Evolutionary conservation across 2,797 vertebrate genomes (phyloP).

Genomic region (Characodon lateralis): DNA sequence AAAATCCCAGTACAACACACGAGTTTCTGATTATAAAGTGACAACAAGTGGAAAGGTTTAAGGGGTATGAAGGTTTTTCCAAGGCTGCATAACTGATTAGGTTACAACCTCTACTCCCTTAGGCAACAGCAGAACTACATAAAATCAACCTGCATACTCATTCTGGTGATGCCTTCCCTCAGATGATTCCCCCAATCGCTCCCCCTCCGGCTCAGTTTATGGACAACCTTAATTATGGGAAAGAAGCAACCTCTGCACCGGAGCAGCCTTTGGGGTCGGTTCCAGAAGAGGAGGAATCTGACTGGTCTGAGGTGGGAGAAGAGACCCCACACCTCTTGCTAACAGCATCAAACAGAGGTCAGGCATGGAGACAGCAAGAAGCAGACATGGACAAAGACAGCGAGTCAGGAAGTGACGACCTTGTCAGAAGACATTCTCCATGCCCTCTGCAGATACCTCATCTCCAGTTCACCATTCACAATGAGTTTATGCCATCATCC

Average conservation of each 20-base stretch:
- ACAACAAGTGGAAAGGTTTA: not conserved
- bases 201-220: conserved; percentile 81
- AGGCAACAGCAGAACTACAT: conserved; percentile 70
- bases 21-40: not conserved
- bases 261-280: conserved; percentile 76
- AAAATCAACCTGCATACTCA: conserved; percentile 65
- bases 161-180: conserved; percentile 62
- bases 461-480: conserved; percentile 75
- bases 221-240: conserved; percentile 70
- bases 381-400: conserved; percentile 71
- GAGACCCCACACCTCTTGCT: conserved; percentile 65
- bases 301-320: conserved; percentile 82
- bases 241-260: conserved; percentile 55
- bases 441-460: conserved; percentile 70
- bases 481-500: conserved; percentile 53
- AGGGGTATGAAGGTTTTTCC: not conserved
- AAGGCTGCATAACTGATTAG: conserved; percentile 10
- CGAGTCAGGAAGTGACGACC: conserved; percentile 73
- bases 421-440: conserved; percentile 30
- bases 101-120: conserved; percentile 25
- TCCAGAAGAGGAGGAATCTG: conserved; percentile 82
- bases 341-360: conserved; percentile 55
- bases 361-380: conserved; percentile 63
- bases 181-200: conserved; percentile 57
- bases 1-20: not conserved